Base-by-base conservation (phyloP, 2,113 vertebrate species). In the Bambusicola thoracicus region DNA sequence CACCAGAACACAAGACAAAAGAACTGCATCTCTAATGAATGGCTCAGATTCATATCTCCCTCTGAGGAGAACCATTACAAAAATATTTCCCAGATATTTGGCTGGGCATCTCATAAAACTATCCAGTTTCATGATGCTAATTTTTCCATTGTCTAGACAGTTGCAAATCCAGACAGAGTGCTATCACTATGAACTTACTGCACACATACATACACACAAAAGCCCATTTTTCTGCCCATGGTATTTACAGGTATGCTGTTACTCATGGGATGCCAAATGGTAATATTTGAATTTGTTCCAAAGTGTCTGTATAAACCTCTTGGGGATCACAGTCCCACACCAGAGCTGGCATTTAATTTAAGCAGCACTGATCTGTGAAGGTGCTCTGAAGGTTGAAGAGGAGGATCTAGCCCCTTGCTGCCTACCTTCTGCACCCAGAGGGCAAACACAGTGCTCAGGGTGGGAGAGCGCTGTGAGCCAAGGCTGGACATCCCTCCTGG, bases 121-220 rank as follows among this genome's bases (percentile, higher is more conserved):
- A 86, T 97, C 93, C 92, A 87, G 93, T 95, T 97, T 94, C 92
- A 20, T 78, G 90, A 96, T 96, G 95, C 94, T 97, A 59, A 96
- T 96, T 96, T 97, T 96, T 91, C 93, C 96, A 95, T 97, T 97
- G 97, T 98, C 97, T 97, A 97, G 97, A 97, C 97, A 96, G 96
- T 89, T 94, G 56, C 40, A 72, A 81, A 96, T 89, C 92, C 96
- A 97, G 97, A 96, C 97, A 92, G 95, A 92, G 95, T 81, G 94
- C 92, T 96, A 96, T 97, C 96, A 82, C 81, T 87, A 44, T 81
- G 76, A 94, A 80, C 91, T 81, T 73, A 65, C 63, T n/a, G 78
- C 65, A 34, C 3, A 7, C 58, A 58, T 2, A 1, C 44, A 22
- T 21, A 10, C 63, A 69, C 44, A 77, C 68, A 95, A 22, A 90